Base-by-base conservation (phyloP, 2,888 invertebrate genomes). In the Miltochrista miniata region DNA sequence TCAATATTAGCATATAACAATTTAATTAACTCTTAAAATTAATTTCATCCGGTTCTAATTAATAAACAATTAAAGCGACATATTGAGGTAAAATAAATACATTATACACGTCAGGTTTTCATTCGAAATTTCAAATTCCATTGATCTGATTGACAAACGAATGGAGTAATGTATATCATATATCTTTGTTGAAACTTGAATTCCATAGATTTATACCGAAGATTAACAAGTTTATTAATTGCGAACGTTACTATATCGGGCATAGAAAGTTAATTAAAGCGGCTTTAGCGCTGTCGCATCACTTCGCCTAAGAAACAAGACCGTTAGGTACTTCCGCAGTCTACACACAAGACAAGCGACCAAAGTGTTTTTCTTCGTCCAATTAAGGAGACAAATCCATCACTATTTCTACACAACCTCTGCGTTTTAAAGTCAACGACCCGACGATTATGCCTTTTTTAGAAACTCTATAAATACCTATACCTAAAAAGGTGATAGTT, bases 301-400 rank as follows among this genome's bases (percentile, higher is more conserved):
- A 29, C 39, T 39, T 39, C n/a, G 9, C 12, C 39, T 39, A 39
- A 24, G 24, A 13, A 30, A 40, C 12, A 13, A 13, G 7, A 7
- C 40, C 30, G 40, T 40, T 40, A 24, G 18, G 18, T 24, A 40
- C 13, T 40, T 40, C 40, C 13, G 24, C 5, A 30, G 24, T 13
- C 13, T 24, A 12, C 12, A 13, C 18, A 43, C 12, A 43, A 43
- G 43, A 34, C 34, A 43, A 9, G n/a, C n/a, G 43, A 24, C 43
- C 18, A 24, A 2, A 13, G 34, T 33, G 13, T 35, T 44, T 35
- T 44, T 44, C 35, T 43, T 44, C 24, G 24, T 29, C 44, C 44
- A 44, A 44, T 44, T 44, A 44, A 24, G 44, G 44, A 18, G 34
- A 24, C 29, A 44, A 11, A 43, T 43, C 43, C 34, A 44, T 44